phyloP scores from a whole-genome alignment of 2,888 invertebrate species.

The Seladonia tumulorum region DNA sequence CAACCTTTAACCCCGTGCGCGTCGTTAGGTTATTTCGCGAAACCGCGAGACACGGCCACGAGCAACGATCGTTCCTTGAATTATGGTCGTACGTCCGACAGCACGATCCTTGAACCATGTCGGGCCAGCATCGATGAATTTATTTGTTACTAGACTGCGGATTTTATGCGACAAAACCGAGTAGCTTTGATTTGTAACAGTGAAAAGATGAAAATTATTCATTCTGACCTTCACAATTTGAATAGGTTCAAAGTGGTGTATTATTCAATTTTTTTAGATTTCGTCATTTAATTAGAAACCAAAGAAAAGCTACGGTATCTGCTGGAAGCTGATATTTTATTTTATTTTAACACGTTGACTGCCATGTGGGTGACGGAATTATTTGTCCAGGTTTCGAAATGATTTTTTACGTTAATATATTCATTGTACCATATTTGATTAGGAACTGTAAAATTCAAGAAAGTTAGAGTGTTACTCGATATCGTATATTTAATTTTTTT shows the following conservation, averaged over 20 bases:
- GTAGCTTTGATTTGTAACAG: not conserved
- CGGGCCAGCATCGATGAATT: not conserved
- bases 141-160: not conserved
- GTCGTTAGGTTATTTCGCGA: not conserved
- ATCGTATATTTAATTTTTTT: too few relatives aligned
- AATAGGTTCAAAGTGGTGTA: not conserved
- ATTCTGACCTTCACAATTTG: not conserved
- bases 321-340: too few relatives aligned
- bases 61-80: not conserved
- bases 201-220: not conserved
- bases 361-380: too few relatives aligned
- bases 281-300: not conserved
- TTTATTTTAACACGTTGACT: too few relatives aligned
- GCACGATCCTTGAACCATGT: not conserved
- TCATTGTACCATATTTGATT: too few relatives aligned
- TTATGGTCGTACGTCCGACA: not conserved
- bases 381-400: too few relatives aligned
- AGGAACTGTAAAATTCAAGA: too few relatives aligned
- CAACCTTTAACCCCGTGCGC: too few relatives aligned
- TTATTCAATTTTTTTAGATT: not conserved
- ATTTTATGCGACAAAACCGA: not conserved
- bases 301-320: too few relatives aligned
- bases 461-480: too few relatives aligned
- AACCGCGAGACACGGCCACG: not conserved
- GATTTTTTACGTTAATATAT: too few relatives aligned